Evolutionary conservation across 2,113 vertebrate genomes (phyloP).

Genomic region (Meriones unguiculatus): DNA sequence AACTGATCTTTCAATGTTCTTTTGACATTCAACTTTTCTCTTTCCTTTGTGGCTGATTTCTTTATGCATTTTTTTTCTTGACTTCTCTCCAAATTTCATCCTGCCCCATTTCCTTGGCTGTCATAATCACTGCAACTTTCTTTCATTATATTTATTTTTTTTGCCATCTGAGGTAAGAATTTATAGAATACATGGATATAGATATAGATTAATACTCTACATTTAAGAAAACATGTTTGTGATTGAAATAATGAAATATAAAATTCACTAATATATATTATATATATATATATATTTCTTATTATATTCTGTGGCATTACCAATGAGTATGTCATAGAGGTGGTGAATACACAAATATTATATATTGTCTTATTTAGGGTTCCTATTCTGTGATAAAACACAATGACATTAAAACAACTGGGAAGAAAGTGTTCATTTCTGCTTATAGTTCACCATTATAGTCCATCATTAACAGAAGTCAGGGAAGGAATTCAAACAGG

Average conservation of each 20-base stretch:
- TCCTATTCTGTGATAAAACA: background rate
- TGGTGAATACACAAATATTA: conserved; percentile 68
- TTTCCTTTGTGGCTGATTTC: background rate
- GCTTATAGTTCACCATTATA: background rate
- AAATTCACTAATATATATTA: background rate
- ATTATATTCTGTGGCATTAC: conserved; percentile 49
- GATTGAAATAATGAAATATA: conserved; percentile 72
- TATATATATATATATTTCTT: too few species aligned
- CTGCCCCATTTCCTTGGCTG: background rate
- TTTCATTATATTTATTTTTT: conserved; percentile 47
- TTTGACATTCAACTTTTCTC: conserved; percentile 65
- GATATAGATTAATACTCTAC: conserved; percentile 3
- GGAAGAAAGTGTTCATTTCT: background rate
- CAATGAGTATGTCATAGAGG: conserved; percentile 67
- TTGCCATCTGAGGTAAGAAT: conserved; percentile 49
- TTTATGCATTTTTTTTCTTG: background rate
- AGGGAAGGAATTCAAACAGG: background rate
- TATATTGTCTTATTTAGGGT: background rate
- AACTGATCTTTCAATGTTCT: background rate
- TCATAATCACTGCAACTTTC: background rate
- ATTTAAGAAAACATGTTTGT: conserved; percentile 65
- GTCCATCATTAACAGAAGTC: background rate
- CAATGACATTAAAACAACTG: background rate
- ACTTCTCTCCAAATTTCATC: background rate
- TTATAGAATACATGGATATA: background rate